These are phyloP conservation scores for Epirrita christyi DNA, from an alignment of 2,888 invertebrate genomes.

Conservation along the genomic window DNA sequence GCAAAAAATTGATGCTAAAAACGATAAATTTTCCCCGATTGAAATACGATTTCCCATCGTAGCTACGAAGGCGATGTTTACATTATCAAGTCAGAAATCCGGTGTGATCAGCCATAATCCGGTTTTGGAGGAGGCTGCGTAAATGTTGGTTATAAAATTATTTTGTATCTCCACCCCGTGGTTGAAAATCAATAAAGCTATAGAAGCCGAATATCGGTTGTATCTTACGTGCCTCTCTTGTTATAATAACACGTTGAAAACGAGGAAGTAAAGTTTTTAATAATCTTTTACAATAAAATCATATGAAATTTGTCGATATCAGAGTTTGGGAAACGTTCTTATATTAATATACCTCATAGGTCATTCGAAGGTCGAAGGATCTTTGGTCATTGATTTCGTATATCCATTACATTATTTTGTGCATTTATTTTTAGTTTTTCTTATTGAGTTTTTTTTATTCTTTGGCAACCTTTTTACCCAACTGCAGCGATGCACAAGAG, in stretches of 20 bases:
- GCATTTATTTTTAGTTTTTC: too few species aligned
- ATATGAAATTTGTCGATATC: too few species aligned
- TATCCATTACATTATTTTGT: too few species aligned
- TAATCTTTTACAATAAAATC: too few species aligned
- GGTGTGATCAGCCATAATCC: slow-evolving; percentile 39
- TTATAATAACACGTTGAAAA: background rate
- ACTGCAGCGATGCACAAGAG: too few species aligned
- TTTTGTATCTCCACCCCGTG: slow-evolving; percentile 30
- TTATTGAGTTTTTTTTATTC: too few species aligned
- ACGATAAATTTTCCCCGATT: slow-evolving; percentile 30
- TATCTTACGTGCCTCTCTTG: background rate
- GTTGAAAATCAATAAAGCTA: slow-evolving; percentile 36
- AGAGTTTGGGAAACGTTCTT: too few species aligned
- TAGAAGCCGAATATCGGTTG: slow-evolving; percentile 26
- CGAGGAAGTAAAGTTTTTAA: too few species aligned
- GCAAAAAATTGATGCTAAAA: slow-evolving; percentile 15
- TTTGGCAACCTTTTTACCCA: too few species aligned
- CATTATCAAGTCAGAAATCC: slow-evolving; percentile 36
- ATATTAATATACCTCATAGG: too few species aligned
- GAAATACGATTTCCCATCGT: slow-evolving; percentile 25
- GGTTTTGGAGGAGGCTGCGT: slow-evolving; percentile 36
- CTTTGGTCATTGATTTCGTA: too few species aligned
- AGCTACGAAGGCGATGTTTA: slow-evolving; percentile 33
- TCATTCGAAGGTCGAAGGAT: too few species aligned
- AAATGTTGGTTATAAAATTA: slow-evolving; percentile 39